Percentiles rank a stretch among this genome's conserved stretches.
phyloP scores from a whole-genome alignment of 2,113 vertebrate species.

The Plectropomus leopardus region DNA sequence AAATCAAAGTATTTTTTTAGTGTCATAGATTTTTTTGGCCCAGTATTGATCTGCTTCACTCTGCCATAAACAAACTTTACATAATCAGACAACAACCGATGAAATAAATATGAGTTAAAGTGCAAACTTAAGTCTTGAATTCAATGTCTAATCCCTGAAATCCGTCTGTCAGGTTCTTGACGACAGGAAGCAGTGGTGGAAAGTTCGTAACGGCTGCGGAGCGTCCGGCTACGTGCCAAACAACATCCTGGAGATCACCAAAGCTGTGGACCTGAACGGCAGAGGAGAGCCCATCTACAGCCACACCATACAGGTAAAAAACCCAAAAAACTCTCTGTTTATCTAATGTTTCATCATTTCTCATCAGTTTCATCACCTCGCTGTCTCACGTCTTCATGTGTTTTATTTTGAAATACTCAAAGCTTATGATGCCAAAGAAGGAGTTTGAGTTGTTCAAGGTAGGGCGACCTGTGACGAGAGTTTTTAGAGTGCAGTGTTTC shows the following conservation, averaged over 20 bases:
- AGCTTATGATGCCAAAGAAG: slow-evolving; percentile 99
- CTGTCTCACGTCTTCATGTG: slow-evolving; percentile 3
- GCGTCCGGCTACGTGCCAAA: slow-evolving; percentile 96
- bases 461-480: slow-evolving; percentile 65
- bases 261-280: slow-evolving; percentile 83
- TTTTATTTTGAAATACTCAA: slow-evolving; percentile 60
- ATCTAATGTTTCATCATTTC: neutral
- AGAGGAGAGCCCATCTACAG: slow-evolving; percentile 89
- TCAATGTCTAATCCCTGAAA: neutral
- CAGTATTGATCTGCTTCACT: too few species aligned
- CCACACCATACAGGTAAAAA: slow-evolving; percentile 93
- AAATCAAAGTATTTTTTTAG: too few species aligned
- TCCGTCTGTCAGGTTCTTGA: slow-evolving; percentile 90
- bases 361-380: neutral
- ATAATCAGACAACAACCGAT: too few species aligned
- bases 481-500: neutral
- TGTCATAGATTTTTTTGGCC: too few species aligned
- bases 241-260: slow-evolving; percentile 94
- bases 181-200: slow-evolving; percentile 99
- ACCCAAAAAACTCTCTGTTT: rapidly evolving
- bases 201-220: slow-evolving; percentile 90
- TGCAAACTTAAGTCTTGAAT: neutral
- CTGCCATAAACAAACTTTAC: too few species aligned
- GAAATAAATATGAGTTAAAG: neutral
- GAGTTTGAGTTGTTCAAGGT: slow-evolving; percentile 99